Conservation (phyloP, 2,888 invertebrate genomes). For the Tetheella fluctuosa region DNA sequence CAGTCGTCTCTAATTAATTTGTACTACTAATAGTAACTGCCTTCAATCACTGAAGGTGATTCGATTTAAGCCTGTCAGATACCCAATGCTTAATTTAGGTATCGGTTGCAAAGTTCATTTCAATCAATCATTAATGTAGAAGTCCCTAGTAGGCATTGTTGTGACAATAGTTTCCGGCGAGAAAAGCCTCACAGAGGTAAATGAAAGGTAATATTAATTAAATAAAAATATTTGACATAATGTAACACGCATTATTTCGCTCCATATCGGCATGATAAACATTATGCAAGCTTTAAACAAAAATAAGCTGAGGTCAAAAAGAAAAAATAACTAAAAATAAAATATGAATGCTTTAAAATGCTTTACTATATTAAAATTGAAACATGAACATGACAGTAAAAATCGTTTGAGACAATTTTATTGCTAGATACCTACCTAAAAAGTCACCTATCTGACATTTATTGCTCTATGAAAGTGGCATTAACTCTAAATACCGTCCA, state of each 20-base stretch:
- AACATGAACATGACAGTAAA: neutral
- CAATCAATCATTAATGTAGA: neutral
- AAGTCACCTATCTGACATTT: slow-evolving; percentile 26
- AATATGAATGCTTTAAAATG: too few species aligned
- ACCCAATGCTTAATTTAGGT: slow-evolving; percentile 48
- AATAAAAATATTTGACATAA: too few species aligned
- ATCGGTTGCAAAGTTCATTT: slow-evolving; percentile 36
- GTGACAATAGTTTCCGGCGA: neutral
- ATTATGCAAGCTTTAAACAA: too few species aligned
- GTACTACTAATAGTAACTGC: slow-evolving; percentile 53
- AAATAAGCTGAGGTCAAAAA: too few species aligned
- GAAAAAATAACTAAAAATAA: too few species aligned
- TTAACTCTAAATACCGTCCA: slow-evolving; percentile 69
- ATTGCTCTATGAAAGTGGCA: slow-evolving; percentile 56
- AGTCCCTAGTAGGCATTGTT: neutral
- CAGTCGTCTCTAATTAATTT: slow-evolving; percentile 62
- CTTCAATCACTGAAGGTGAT: slow-evolving; percentile 66
- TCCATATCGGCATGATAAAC: too few species aligned
- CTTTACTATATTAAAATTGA: neutral
- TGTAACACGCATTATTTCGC: too few species aligned
- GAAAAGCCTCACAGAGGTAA: slow-evolving; percentile 3
- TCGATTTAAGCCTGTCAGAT: slow-evolving; percentile 63
- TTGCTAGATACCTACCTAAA: slow-evolving; percentile 14
- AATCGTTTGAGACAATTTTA: neutral
- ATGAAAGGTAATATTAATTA: neutral